phyloP scores from a whole-genome alignment of 2,113 vertebrate genomes.

The Microtus richardsoni region DNA sequence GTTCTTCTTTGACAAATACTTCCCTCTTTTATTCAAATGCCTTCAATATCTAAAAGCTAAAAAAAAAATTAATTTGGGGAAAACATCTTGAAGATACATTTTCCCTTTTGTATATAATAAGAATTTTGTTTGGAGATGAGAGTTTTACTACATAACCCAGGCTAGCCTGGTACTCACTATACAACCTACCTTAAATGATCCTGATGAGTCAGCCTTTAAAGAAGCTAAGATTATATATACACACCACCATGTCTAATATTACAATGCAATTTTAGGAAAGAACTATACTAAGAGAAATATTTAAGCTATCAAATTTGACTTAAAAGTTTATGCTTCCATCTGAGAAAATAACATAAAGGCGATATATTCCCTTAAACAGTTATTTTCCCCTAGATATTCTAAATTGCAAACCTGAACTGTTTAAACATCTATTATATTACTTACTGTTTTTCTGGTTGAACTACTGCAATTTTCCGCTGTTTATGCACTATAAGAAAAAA shows the following conservation, averaged over 20 bases:
- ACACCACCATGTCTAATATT: background rate
- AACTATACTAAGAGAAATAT: background rate
- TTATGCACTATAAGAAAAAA: slow-evolving; percentile 89
- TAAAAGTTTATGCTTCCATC: slow-evolving; percentile 38
- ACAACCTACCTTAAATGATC: background rate
- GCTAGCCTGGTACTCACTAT: background rate
- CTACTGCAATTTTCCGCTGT: slow-evolving; percentile 95
- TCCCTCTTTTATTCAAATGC: slow-evolving; percentile 36
- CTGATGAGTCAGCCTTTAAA: background rate
- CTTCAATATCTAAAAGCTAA: slow-evolving; percentile 28
- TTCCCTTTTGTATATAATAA: background rate
- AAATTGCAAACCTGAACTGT: slow-evolving; percentile 48
- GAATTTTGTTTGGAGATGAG: background rate
- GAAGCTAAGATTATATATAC: background rate
- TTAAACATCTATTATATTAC: slow-evolving; percentile 79
- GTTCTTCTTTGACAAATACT: slow-evolving; percentile 19
- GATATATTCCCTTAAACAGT: background rate
- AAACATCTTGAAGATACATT: background rate
- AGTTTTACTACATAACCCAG: background rate
- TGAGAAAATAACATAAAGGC: slow-evolving; percentile 40
- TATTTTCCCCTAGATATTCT: slow-evolving; percentile 48
- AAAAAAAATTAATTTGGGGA: background rate
- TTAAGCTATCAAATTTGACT: slow-evolving; percentile 33
- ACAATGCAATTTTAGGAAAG: slow-evolving; percentile 44
- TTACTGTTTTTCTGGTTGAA: slow-evolving; percentile 98